Base-by-base conservation (phyloP, 2,888 invertebrate species). In the Thumatha senex region DNA sequence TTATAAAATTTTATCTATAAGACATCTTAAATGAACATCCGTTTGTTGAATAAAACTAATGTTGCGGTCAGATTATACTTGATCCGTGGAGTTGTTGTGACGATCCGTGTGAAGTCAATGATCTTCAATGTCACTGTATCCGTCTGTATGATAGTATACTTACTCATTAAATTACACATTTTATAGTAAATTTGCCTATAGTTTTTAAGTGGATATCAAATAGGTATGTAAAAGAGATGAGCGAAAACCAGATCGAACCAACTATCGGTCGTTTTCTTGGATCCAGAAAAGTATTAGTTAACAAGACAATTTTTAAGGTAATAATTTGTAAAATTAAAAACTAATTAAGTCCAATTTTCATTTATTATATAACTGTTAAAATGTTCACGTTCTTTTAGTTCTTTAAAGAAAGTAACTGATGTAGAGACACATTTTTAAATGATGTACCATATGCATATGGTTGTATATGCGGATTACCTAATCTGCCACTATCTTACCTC, bases 91-190 rank as follows among this genome's bases (percentile, higher is more conserved):
- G 36, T 31, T 38, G 38, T 48, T 43, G 30, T 43, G 38, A 7
- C 38, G 42, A 49, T 49, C 29, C 11, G 29, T 24, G 15, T 33
- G 36, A 31, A 35, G 33, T 42, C 50, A 51, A 51, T 41, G 46
- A 41, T 46, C 46, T 45, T 34, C 35, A 50, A 40, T 44, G 44
- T 45, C 35, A 45, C 45, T 13, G 12, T 18, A 33, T 30, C 15
- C 15, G 42, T 33, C 43, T 48, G 38, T 15, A n/a, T 13, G 43
- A 48, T 43, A 48, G 43, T 30, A 14, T 31, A 31, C 31, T 33
- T 15, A 44, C 14, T 29, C 36, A 35, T 36, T 35, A 13, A 14
- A 24, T 11, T 15, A 14, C 12, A 15, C n/a, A 8, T n/a, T n/a
- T n/a, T 12, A n/a, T 18, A 34, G 10, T 34, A 14, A 30, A 40